A percentile compares a stretch with the other conserved stretches of the same genome.
Conservation (phyloP, 2,797 vertebrate species). For the Chelmon rostratus region DNA sequence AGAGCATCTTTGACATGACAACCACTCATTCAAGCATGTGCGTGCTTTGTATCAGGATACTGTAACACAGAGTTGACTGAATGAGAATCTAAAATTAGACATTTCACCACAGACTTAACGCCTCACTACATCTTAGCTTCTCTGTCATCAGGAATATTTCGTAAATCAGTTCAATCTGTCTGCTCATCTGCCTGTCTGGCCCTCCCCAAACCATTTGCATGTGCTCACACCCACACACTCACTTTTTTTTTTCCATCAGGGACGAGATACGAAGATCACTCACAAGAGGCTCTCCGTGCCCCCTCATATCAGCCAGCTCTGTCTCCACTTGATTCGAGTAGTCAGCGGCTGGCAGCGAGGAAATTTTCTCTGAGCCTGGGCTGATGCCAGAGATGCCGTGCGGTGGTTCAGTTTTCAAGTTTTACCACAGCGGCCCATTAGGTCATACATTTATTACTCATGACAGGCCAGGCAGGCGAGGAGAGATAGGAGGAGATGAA, state of each 20-base stretch:
- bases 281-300: constrained; percentile 68
- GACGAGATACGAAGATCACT: constrained; percentile 69
- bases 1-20: not conserved
- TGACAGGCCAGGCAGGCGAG: constrained; percentile 44
- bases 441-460: constrained; percentile 63
- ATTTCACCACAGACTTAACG: constrained; percentile 2
- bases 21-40: not conserved
- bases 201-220: constrained; percentile 67
- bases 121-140: constrained; percentile 9
- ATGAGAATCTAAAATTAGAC: constrained; percentile 23
- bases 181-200: constrained; percentile 42
- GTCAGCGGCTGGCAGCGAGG: constrained; percentile 53
- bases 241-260: constrained; percentile 53
- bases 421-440: constrained; percentile 62
- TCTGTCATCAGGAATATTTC: constrained; percentile 48
- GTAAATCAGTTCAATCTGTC: constrained; percentile 57
- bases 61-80: not conserved
- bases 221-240: constrained; percentile 67
- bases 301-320: constrained; percentile 69
- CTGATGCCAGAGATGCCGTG: constrained; percentile 57
- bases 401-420: constrained; percentile 53
- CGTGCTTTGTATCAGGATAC: not conserved
- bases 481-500: constrained; percentile 31
- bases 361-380: constrained; percentile 62
- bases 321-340: constrained; percentile 65